A percentile compares a stretch with the other conserved stretches of the same genome.
Evolutionary conservation across 1,140 invertebrate species (phyloP).

Genomic region (Polypedilum vanderplanki): DNA sequence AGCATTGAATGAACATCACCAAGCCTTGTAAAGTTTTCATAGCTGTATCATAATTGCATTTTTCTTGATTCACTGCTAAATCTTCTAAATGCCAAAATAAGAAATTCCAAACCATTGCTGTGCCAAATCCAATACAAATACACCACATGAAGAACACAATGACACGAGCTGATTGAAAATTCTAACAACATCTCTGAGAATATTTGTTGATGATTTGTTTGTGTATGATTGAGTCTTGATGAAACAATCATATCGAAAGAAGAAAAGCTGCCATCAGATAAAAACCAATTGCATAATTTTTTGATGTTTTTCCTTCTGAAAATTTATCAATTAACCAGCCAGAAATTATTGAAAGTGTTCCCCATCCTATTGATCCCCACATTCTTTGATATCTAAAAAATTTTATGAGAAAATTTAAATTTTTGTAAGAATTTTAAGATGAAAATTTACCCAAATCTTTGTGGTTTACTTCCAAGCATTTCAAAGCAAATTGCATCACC

Average conservation of each 20-base stretch:
- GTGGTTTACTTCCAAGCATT: conserved; percentile 48
- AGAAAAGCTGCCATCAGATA: conserved; percentile 63
- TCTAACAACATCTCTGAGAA: conserved; percentile 55
- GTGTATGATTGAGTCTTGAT: conserved; percentile 52
- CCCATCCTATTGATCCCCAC: conserved; percentile 77
- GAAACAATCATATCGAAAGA: conserved; percentile 62
- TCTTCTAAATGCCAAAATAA: conserved; percentile 76
- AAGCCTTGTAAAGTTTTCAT: conserved; percentile 77
- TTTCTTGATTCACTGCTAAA: conserved; percentile 45
- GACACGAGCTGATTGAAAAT: conserved; percentile 56
- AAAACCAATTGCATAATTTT: conserved; percentile 72
- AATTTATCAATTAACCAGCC: conserved; percentile 68
- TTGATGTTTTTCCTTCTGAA: conserved; percentile 53
- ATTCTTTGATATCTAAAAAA: conserved; percentile 75
- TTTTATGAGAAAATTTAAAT: conserved; percentile 49
- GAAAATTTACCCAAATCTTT: background rate
- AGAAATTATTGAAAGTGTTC: conserved; percentile 62
- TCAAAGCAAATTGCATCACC: conserved; percentile 78
- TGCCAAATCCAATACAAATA: conserved; percentile 73
- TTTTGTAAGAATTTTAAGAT: conserved; percentile 31
- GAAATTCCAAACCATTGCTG: conserved; percentile 82
- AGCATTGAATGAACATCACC: conserved; percentile 69
- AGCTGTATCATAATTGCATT: conserved; percentile 48
- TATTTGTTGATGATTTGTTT: conserved; percentile 55
- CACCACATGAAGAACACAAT: conserved; percentile 69